phyloP scores from a whole-genome alignment of 2,888 invertebrate species.

The Plebejus argus region DNA sequence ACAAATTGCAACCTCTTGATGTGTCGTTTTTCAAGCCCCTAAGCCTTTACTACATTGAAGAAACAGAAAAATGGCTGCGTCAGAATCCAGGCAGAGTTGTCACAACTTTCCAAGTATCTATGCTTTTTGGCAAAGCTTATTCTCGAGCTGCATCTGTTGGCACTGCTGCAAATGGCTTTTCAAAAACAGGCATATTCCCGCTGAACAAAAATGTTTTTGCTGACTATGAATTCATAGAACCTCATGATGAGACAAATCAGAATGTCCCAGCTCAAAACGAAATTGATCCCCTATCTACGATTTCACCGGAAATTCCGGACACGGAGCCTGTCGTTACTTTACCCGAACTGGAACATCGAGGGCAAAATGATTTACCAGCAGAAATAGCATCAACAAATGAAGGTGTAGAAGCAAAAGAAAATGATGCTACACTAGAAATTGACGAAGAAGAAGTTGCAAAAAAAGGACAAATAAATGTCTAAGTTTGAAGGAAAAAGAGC shows the following conservation, averaged over 20 bases:
- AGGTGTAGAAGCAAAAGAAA: not conserved
- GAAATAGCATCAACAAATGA: no score
- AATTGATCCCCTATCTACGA: no score
- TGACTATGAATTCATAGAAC: slow-evolving; percentile 24
- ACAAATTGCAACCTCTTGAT: slow-evolving; percentile 40
- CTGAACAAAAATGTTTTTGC: slow-evolving; percentile 12
- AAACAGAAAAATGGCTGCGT: slow-evolving; percentile 22
- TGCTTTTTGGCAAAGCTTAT: not conserved
- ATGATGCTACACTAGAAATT: not conserved
- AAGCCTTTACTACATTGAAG: not conserved
- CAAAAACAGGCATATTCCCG: not conserved
- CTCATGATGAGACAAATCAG: no score
- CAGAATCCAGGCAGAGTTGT: slow-evolving; percentile 2
- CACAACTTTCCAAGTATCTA: slow-evolving; percentile 18
- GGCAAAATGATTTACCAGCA: no score
- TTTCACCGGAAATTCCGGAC: no score
- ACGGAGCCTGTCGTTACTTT: slow-evolving; percentile 1
- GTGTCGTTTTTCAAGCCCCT: slow-evolving; percentile 8
- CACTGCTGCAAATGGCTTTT: no score
- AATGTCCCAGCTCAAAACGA: no score
- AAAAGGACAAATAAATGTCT: no score
- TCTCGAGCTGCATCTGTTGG: no score
- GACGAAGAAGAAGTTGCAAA: no score
- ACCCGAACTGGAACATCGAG: not conserved
- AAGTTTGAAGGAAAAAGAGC: no score